These are phyloP conservation scores for Spodoptera frugiperda DNA, from an alignment of 1,140 invertebrate species.

Conservation along the genomic window DNA sequence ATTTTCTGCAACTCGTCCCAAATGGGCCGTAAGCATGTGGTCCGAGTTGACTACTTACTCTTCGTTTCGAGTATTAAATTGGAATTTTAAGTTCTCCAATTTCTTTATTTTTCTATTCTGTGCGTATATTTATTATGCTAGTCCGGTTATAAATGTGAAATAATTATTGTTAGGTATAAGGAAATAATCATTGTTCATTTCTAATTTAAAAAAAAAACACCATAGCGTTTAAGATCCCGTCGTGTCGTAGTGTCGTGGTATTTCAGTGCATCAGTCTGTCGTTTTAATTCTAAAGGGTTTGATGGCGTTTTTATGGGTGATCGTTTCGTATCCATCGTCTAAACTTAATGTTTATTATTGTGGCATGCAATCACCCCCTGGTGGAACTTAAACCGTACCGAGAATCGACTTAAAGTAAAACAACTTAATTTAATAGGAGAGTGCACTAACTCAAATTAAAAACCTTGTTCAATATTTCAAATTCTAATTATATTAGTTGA, in stretches of 20 bases:
- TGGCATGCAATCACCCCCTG: conserved; percentile 44
- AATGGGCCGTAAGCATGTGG: too few relatives aligned
- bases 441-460: conserved; percentile 22
- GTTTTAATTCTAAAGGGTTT: conserved; percentile 45
- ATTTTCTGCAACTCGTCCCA: too few relatives aligned
- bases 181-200: too few relatives aligned
- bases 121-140: too few relatives aligned
- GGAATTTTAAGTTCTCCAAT: too few relatives aligned
- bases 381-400: conserved; percentile 10
- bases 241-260: not conserved
- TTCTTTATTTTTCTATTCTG: too few relatives aligned
- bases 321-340: conserved; percentile 42
- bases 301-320: conserved; percentile 50
- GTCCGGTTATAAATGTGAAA: too few relatives aligned
- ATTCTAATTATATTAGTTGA: conserved; percentile 24
- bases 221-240: too few relatives aligned
- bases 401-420: not conserved
- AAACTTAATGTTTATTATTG: conserved; percentile 51
- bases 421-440: conserved; percentile 4
- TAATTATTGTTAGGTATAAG: too few relatives aligned
- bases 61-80: too few relatives aligned
- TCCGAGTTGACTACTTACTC: too few relatives aligned
- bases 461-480: not conserved
- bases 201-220: too few relatives aligned
- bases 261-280: conserved; percentile 14